Base-by-base conservation (phyloP, 2,797 vertebrate genomes). In the Acanthurus leucopareius region DNA sequence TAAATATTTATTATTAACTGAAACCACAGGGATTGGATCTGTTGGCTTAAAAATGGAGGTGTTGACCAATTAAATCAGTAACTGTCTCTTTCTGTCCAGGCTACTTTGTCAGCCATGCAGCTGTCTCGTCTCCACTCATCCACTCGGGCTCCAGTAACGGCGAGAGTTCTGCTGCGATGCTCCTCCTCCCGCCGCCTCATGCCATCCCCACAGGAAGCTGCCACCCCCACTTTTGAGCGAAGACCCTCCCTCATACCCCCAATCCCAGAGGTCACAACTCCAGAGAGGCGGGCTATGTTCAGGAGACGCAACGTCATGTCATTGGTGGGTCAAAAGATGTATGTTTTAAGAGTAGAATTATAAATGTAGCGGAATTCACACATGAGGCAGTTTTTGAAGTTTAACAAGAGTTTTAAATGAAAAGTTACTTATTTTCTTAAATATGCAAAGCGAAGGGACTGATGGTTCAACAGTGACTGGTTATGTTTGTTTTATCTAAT, bases 301-400 rank as follows among this genome's bases (percentile, higher is more conserved):
- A 95, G 95, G 91, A 95, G 93, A 80, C 96, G 95, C 62, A 94
- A 94, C 22, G 95, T 96, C 7, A 89, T 96, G 90, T 97, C 97
- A 44, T 71, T 95, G 95, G 97, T 98, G 75, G 7, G 87, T 76
- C 5, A 16, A 72, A 5, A 3, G 9, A 3, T 11, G 32, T 35
- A 35, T 35, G 32, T 35, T 35, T 35, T 7, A 35, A 35, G 32
- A 35, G 32, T 7, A 35, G 7, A 1, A 35, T 35, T 35, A 35
- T 35, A 32, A 32, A 35, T 35, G 32, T 7, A 7, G 32, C 7
- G 32, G 7, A 35, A 35, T 35, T 35, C 32, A 35, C 42, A 13
- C 10, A 13, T 13, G 20, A 22, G n/a, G 47, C 17, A 9, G 7
- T 10, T 4, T 53, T 53, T 13, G 51, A 14, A 5, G 4, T 13